Percentiles rank a stretch among this genome's conserved stretches.
phyloP scores from a whole-genome alignment of 2,888 invertebrate species.

The Microctonus hyperodae region DNA sequence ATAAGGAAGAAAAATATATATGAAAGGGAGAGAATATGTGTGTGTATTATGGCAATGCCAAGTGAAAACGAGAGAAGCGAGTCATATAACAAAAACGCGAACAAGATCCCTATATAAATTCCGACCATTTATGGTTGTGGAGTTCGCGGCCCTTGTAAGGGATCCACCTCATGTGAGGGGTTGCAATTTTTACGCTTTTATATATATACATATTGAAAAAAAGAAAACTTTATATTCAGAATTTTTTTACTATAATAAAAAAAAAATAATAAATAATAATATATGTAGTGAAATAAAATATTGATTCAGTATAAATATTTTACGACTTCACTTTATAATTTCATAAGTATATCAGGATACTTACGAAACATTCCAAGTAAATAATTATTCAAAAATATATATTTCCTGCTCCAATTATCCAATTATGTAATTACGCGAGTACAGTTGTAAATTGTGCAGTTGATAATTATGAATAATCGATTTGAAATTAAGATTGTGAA shows the following conservation, averaged over 20 bases:
- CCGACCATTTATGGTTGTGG: constrained; percentile 57
- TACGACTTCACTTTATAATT: too few relatives aligned
- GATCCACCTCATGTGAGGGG: constrained; percentile 40
- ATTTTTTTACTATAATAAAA: not conserved
- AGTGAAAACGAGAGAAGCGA: constrained; percentile 27
- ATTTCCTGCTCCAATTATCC: constrained; percentile 46
- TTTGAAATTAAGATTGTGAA: too few relatives aligned
- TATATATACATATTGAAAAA: not conserved
- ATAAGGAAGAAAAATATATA: constrained; percentile 2
- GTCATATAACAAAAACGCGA: constrained; percentile 59
- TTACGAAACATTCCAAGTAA: not conserved
- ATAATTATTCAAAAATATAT: not conserved
- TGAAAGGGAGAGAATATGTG: constrained; percentile 19
- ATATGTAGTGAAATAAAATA: too few relatives aligned
- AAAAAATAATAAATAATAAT: too few relatives aligned
- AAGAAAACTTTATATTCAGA: too few relatives aligned
- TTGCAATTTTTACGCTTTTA: constrained; percentile 47
- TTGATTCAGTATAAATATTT: too few relatives aligned
- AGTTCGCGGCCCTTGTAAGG: constrained; percentile 56
- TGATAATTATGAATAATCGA: constrained; percentile 49
- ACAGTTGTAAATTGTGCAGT: constrained; percentile 42
- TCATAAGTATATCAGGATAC: not conserved
- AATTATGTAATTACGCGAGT: constrained; percentile 50
- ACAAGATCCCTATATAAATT: constrained; percentile 58
- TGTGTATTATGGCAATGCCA: constrained; percentile 15